These are phyloP conservation scores for Drosophila flavopinicola DNA, from an alignment of 2,888 invertebrate species.

Conservation along the genomic window DNA sequence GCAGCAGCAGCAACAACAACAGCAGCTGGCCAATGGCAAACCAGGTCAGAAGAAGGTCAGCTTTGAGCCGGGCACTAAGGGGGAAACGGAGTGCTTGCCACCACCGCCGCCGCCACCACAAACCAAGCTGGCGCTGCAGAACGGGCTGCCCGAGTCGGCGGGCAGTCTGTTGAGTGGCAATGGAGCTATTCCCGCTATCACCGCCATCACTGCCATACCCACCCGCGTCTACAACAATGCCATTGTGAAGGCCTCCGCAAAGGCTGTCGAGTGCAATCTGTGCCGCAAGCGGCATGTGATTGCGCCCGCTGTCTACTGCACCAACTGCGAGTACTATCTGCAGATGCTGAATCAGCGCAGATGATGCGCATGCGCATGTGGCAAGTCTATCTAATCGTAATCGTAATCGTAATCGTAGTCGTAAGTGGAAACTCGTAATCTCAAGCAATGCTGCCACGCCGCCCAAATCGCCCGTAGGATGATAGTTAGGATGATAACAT, in stretches of 20 bases:
- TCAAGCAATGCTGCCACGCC: conserved; percentile 75
- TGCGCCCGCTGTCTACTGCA: conserved; percentile 92
- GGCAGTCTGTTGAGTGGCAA: conserved; percentile 13
- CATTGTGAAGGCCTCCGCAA: conserved; percentile 85
- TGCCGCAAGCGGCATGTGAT: conserved; percentile 93
- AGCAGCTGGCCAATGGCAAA: conserved; percentile 82
- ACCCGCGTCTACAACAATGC: conserved; percentile 85
- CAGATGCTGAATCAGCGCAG: conserved; percentile 85
- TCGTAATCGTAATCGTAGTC: conserved; percentile 50
- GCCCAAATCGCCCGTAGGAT: conserved; percentile 38
- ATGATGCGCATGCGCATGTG: conserved; percentile 55
- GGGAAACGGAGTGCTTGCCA: conserved; percentile 83
- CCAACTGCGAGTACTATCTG: conserved; percentile 97
- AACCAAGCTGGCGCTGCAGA: conserved; percentile 53
- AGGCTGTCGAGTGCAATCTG: conserved; percentile 91
- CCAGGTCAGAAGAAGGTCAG: conserved; percentile 89
- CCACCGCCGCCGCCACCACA: conserved; percentile 68
- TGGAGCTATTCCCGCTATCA: conserved; percentile 48
- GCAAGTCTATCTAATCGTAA: neutral
- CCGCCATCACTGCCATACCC: conserved; percentile 82
- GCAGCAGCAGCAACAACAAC: conserved; percentile 82
- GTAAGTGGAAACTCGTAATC: conserved; percentile 67
- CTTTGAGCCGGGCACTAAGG: conserved; percentile 90
- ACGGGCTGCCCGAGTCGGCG: conserved; percentile 61
- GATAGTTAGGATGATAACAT: conserved; percentile 12